Percentiles rank a stretch among this genome's conserved stretches.
Conservation (phyloP, 1,140 invertebrate species). For the Teleogryllus occipitalis region DNA sequence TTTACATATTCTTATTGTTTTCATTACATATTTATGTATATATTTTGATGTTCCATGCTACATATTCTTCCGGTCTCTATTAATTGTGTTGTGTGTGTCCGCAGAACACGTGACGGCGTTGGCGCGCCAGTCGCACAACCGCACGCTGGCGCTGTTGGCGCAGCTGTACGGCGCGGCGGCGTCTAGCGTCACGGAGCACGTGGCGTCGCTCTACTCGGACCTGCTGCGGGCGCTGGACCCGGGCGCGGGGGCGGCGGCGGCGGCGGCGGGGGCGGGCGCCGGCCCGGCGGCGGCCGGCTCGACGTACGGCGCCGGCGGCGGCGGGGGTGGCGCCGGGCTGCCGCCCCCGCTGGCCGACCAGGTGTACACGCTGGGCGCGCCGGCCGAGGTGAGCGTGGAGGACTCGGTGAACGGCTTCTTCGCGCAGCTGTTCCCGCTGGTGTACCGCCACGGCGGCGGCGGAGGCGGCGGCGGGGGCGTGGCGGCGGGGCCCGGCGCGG, state of each 20-base stretch:
- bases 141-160: slow-evolving; percentile 61
- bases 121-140: slow-evolving; percentile 67
- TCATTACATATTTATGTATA: no score
- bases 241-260: slow-evolving; percentile 28
- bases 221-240: slow-evolving; percentile 53
- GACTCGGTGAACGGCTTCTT: slow-evolving; percentile 68
- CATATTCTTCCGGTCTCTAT: no score
- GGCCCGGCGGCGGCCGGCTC: slow-evolving; percentile 29
- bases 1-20: no score
- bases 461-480: slow-evolving; percentile 24
- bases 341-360: no score
- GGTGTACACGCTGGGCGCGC: slow-evolving; percentile 23
- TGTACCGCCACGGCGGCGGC: slow-evolving; percentile 63
- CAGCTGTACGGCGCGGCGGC: slow-evolving; percentile 66
- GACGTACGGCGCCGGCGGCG: slow-evolving; percentile 20
- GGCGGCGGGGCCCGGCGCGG: no score
- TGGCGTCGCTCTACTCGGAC: slow-evolving; percentile 57
- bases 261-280: slow-evolving; percentile 29
- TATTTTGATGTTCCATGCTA: no score
- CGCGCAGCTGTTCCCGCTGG: slow-evolving; percentile 69
- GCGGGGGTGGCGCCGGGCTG: no score
- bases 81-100: background rate
- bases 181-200: slow-evolving; percentile 49
- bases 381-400: slow-evolving; percentile 41
- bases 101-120: slow-evolving; percentile 65